Evolutionary conservation across 2,888 invertebrate species (phyloP), one percentile per base, ranked within the genome.

Genomic region (Drosophila planitibia): DNA sequence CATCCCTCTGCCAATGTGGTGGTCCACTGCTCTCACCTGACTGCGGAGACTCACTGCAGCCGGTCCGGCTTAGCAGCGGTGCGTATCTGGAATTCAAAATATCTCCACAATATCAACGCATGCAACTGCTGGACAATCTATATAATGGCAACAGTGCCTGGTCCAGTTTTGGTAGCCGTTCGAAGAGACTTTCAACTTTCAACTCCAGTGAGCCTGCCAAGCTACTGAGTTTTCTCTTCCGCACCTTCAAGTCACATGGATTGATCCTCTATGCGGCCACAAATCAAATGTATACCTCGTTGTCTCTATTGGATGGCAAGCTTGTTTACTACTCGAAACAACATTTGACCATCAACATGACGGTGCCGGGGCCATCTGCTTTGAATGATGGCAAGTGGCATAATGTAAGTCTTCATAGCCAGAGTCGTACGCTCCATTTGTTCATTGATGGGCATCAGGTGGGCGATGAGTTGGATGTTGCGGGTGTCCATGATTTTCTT

Each of bases 301-400:
- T 98, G 69, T 97, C 98, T 94, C 92, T 98, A 30, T 94, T 95
- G 51, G 95, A 95, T 74, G 97, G 98, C 2, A 96, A 96, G 90
- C 94, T 98, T 37, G 94, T 96, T 41, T 98, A 98, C 91, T 96
- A 95, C 37, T 98, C 98, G 4, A 96, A 96, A 91, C 95, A 97
- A 83, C 96, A 96, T 63, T 95, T 95, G 10, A 94, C 96, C 0
- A 96, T 98, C 0, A 97, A 97, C 90, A 97, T 98, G 97, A 97
- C 96, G 1, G 95, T 96, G 72, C 92, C 94, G 2, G 95, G 95
- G 78, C 94, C 95, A 51, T 94, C 93, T 53, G 94, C 94, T 55
- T 94, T 98, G 1, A 95, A 96, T 16, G 97, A 98, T 94, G 98
- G 98, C 6, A 94, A 94, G 61, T 98, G 98, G 98, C 98, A 98